These are phyloP conservation scores for Monomorium pharaonis DNA, from an alignment of 1,140 invertebrate genomes.

Conservation along the genomic window DNA sequence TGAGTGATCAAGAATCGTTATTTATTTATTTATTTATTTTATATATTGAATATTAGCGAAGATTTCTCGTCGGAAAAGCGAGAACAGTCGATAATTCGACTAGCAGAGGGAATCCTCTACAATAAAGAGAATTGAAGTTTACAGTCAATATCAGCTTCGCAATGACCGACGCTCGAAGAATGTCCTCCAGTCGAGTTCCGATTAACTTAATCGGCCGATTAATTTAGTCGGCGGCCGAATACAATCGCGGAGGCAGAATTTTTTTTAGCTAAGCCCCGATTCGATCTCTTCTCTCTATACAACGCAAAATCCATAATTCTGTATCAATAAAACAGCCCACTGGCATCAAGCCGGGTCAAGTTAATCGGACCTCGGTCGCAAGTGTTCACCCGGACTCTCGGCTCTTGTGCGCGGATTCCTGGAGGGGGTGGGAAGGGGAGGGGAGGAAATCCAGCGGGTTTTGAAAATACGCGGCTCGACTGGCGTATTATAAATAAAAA, in stretches of 20 bases:
- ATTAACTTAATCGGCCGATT: neutral
- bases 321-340: neutral
- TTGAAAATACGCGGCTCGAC: conserved; percentile 26
- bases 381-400: too few relatives aligned
- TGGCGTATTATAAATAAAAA: conserved; percentile 66
- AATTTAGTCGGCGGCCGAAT: neutral
- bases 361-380: neutral
- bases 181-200: neutral
- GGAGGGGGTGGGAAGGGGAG: too few relatives aligned
- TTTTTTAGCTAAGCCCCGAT: neutral
- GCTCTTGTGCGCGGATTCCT: neutral
- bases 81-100: too few relatives aligned
- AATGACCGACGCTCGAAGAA: neutral
- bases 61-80: neutral
- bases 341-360: neutral
- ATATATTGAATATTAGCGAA: neutral
- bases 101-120: neutral
- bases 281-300: neutral
- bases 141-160: neutral
- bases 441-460: neutral
- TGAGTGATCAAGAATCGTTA: neutral
- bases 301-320: neutral
- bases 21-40: neutral
- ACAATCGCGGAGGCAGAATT: neutral
- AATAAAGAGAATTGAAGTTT: neutral